A percentile compares a stretch with the other conserved stretches of the same genome.
phyloP scores from a whole-genome alignment of 2,888 invertebrate genomes.

The Cerastis rubricosa region DNA sequence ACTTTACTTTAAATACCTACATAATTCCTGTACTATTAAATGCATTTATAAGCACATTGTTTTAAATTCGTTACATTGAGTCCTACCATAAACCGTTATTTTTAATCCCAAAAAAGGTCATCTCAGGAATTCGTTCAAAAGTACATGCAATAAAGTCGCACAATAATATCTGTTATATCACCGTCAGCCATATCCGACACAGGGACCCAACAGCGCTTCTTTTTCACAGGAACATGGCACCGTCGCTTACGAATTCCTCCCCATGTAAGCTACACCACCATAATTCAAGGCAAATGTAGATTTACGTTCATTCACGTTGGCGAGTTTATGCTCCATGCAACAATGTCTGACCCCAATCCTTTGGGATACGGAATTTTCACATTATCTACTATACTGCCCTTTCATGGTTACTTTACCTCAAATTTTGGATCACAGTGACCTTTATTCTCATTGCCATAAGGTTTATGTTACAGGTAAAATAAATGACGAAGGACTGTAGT shows the following conservation, averaged over 20 bases:
- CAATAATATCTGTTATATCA: not conserved
- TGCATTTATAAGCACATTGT: not conserved
- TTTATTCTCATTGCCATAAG: not conserved
- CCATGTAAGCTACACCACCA: not conserved
- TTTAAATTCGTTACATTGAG: not conserved
- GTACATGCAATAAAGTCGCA: not conserved
- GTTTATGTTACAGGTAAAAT: not conserved
- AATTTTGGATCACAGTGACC: not conserved
- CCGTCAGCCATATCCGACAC: too few species aligned
- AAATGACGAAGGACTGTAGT: not conserved
- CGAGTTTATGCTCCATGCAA: conserved; percentile 1
- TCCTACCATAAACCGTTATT: not conserved
- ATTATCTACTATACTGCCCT: conserved; percentile 14
- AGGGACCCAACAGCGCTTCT: not conserved
- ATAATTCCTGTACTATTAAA: not conserved
- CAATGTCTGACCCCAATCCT: conserved; percentile 42
- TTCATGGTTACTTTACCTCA: not conserved
- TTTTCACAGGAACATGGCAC: not conserved
- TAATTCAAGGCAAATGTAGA: conserved; percentile 38
- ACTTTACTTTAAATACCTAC: not conserved
- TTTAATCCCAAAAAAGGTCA: not conserved
- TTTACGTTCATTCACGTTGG: conserved; percentile 24
- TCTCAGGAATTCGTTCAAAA: not conserved
- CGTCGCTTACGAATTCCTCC: not conserved
- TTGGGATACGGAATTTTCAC: conserved; percentile 22